These are phyloP conservation scores for Naja naja DNA, from an alignment of 2,113 vertebrate species.

Conservation along the genomic window DNA sequence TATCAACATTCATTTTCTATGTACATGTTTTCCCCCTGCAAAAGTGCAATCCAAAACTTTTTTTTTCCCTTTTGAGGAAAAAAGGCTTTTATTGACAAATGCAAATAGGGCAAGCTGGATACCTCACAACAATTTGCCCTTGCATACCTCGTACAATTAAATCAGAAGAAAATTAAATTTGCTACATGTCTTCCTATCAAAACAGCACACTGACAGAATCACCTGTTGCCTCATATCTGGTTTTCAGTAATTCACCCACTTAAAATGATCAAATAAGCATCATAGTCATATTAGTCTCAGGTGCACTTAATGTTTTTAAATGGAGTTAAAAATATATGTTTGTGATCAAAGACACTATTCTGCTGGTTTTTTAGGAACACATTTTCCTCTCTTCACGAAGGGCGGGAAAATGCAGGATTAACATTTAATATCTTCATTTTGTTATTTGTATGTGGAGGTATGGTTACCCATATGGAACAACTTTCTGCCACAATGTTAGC, in stretches of 20 bases:
- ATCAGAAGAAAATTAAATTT: constrained; percentile 33
- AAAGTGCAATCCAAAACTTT: constrained; percentile 75
- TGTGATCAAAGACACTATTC: neutral
- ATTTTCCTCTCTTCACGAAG: neutral
- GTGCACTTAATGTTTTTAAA: neutral
- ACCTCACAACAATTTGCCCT: constrained; percentile 54
- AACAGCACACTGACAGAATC: constrained; percentile 40
- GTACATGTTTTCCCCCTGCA: constrained; percentile 72
- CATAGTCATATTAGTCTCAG: constrained; percentile 32
- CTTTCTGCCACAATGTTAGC: constrained; percentile 30
- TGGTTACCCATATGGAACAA: neutral
- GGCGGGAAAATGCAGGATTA: neutral
- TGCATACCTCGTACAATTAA: constrained; percentile 55
- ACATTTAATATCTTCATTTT: constrained; percentile 22
- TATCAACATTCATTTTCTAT: constrained; percentile 75
- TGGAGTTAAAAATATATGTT: neutral
- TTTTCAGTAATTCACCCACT: constrained; percentile 15
- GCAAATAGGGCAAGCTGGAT: constrained; percentile 47
- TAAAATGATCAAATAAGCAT: constrained; percentile 26
- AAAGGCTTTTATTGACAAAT: constrained; percentile 61
- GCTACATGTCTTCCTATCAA: constrained; percentile 44
- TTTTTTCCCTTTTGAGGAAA: constrained; percentile 43
- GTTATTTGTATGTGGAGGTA: constrained; percentile 37
- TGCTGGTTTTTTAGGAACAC: neutral
- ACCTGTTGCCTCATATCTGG: constrained; percentile 35